Conservation (phyloP, 2,888 invertebrate genomes). For the Leptothorax acervorum region DNA sequence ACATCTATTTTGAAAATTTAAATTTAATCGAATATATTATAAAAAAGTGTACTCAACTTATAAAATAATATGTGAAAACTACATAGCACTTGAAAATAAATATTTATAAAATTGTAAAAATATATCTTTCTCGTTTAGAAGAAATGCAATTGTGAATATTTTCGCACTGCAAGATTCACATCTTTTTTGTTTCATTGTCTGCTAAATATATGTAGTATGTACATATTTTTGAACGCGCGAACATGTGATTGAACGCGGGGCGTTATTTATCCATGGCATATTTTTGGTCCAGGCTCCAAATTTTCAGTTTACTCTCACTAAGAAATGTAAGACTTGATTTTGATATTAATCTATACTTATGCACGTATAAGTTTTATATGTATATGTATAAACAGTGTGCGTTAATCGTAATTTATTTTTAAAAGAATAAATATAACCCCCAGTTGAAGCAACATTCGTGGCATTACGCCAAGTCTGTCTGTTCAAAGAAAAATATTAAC, state of each 20-base stretch:
- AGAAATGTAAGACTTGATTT: constrained; percentile 47
- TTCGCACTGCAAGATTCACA: not conserved
- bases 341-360: not conserved
- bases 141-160: not conserved
- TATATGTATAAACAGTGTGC: not conserved
- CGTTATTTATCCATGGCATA: constrained; percentile 67
- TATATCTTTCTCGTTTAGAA: not conserved
- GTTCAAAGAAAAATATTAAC: not conserved
- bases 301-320: constrained; percentile 62
- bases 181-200: not conserved
- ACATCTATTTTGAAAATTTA: too few relatives aligned
- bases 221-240: not conserved
- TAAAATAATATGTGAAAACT: not conserved
- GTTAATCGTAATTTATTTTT: constrained; percentile 30
- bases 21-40: too few relatives aligned
- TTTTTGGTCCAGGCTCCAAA: constrained; percentile 69
- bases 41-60: too few relatives aligned
- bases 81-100: not conserved
- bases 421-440: constrained; percentile 20
- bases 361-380: not conserved
- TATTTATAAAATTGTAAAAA: not conserved
- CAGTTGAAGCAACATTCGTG: not conserved
- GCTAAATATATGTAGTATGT: not conserved
- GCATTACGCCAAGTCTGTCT: not conserved
- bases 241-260: constrained; percentile 1